phyloP scores from a whole-genome alignment of 2,113 vertebrate genomes.

The Guaruba guarouba region DNA sequence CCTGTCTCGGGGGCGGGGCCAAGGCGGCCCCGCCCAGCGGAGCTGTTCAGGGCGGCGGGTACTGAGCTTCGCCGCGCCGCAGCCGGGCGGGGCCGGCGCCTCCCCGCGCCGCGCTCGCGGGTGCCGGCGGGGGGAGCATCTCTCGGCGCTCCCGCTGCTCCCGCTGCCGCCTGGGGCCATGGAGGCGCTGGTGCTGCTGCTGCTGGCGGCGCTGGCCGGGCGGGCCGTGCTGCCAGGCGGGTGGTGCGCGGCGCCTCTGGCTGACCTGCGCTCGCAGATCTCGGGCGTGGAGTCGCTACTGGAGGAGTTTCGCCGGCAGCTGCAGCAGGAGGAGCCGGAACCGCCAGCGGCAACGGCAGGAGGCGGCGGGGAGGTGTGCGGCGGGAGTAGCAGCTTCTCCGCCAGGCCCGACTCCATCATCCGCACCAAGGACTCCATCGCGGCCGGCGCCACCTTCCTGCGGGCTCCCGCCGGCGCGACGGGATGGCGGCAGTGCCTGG shows the following conservation, averaged over 20 bases:
- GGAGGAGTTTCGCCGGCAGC: conserved; percentile 88
- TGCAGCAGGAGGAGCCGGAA: conserved; percentile 70
- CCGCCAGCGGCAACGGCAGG: neutral
- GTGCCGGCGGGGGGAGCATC: too few relatives aligned
- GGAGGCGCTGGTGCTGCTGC: too few relatives aligned
- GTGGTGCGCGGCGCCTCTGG: conserved; percentile 3
- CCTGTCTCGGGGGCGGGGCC: neutral
- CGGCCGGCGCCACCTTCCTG: conserved; percentile 87
- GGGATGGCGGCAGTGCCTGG: conserved; percentile 85
- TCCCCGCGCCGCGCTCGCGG: too few relatives aligned
- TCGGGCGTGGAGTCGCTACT: conserved; percentile 86
- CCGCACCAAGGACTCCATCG: conserved; percentile 87
- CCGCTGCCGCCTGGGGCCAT: too few relatives aligned
- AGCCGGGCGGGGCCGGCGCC: too few relatives aligned
- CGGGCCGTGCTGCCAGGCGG: conserved; percentile 16
- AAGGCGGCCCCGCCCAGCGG: neutral
- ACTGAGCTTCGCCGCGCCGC: neutral
- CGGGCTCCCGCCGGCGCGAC: conserved; percentile 77
- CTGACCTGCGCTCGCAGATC: conserved; percentile 73
- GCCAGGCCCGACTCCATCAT: conserved; percentile 84
- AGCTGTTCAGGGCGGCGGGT: conserved; percentile 29
- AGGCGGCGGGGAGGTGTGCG: neutral
- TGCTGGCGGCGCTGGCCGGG: neutral
- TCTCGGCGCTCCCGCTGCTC: too few relatives aligned
- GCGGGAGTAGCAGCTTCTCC: conserved; percentile 44